A percentile compares a stretch with the other conserved stretches of the same genome.
Conservation (phyloP, 2,797 vertebrate species). For the Sebastes iracundus region DNA sequence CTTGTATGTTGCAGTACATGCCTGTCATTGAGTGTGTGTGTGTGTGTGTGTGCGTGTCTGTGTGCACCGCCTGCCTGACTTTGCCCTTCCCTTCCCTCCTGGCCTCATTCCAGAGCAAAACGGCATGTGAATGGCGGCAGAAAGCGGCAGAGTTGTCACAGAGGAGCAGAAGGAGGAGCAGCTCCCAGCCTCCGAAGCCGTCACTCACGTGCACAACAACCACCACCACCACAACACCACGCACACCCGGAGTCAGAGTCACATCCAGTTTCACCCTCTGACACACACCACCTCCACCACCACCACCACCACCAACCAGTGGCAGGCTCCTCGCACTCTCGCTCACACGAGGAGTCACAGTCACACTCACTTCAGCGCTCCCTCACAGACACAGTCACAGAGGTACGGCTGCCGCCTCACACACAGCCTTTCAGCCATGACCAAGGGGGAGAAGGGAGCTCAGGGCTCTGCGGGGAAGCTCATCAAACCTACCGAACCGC, state of each 20-base stretch:
- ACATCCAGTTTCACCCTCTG: conserved; percentile 71
- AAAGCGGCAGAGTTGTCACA: conserved; percentile 63
- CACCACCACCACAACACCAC: too few relatives aligned
- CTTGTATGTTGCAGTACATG: conserved; percentile 13
- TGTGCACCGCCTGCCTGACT: conserved; percentile 48
- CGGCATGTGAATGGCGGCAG: conserved; percentile 79
- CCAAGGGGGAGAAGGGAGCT: conserved; percentile 74
- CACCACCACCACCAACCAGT: conserved; percentile 46
- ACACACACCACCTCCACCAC: conserved; percentile 38
- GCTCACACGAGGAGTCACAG: conserved; percentile 73
- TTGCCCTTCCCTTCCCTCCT: conserved; percentile 55
- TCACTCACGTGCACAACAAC: conserved; percentile 25
- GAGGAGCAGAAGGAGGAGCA: conserved; percentile 71
- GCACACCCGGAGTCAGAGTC: conserved; percentile 70
- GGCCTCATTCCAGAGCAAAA: conserved; percentile 70
- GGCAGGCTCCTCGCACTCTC: conserved; percentile 58
- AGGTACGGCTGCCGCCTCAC: conserved; percentile 74
- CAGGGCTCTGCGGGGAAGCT: conserved; percentile 68
- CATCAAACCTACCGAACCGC: conserved; percentile 71
- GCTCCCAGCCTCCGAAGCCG: conserved; percentile 54
- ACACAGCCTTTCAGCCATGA: conserved; percentile 79
- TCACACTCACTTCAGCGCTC: conserved; percentile 68
- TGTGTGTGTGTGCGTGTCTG: not conserved
- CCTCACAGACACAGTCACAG: conserved; percentile 58
- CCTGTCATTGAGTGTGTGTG: not conserved